These are phyloP conservation scores for Reticulitermes speratus DNA, from an alignment of 1,140 invertebrate species.

Conservation along the genomic window DNA sequence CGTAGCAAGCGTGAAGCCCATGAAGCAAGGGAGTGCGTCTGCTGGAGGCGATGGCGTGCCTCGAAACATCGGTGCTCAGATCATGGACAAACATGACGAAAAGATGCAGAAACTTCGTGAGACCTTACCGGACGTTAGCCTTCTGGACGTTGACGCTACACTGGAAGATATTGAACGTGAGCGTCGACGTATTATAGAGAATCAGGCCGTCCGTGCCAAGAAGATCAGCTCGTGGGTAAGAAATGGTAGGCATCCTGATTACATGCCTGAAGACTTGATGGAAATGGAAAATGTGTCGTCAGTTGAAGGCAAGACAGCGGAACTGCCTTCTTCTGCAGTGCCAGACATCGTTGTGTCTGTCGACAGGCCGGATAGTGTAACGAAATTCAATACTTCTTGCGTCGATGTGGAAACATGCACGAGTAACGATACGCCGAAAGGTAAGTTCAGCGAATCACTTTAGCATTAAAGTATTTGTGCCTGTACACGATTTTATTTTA, in stretches of 20 bases:
- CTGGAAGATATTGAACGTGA: constrained; percentile 39
- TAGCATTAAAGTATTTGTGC: too few relatives aligned
- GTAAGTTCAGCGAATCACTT: background rate
- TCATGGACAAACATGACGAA: constrained; percentile 40
- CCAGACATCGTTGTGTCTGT: background rate
- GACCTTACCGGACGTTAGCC: constrained; percentile 39
- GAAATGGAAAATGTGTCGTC: background rate
- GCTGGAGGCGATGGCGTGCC: background rate
- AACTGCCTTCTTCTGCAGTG: background rate
- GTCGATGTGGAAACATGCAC: background rate
- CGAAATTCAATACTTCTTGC: background rate
- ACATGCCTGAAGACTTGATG: background rate
- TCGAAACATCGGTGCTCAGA: constrained; percentile 40
- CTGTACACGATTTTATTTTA: too few relatives aligned
- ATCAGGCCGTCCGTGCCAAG: constrained; percentile 41
- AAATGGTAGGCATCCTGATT: background rate
- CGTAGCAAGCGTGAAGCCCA: constrained; percentile 32
- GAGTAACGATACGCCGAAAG: background rate
- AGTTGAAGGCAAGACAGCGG: background rate
- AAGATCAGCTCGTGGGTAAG: constrained; percentile 40
- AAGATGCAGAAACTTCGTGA: constrained; percentile 38
- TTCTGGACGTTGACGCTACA: constrained; percentile 40
- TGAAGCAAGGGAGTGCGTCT: constrained; percentile 7
- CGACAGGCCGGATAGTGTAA: background rate
- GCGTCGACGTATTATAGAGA: constrained; percentile 39